Percentiles rank a stretch among this genome's conserved stretches.
Evolutionary conservation across 2,113 vertebrate genomes (phyloP).

Genomic region (Jaculus jaculus): DNA sequence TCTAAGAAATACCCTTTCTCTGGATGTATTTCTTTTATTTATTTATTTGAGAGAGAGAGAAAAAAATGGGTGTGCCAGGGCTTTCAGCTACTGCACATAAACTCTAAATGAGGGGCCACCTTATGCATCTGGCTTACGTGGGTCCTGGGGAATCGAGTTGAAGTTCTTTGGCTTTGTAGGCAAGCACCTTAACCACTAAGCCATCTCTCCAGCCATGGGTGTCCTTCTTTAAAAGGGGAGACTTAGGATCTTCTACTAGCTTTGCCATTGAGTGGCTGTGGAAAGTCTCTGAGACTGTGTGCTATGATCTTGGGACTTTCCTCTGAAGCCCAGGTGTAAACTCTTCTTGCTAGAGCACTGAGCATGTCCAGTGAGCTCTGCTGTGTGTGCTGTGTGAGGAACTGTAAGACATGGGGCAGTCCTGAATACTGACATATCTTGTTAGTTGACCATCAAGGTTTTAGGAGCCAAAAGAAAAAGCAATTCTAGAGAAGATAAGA

Average conservation of each 20-base stretch:
- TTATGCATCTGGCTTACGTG: too few relatives aligned
- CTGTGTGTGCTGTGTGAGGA: neutral
- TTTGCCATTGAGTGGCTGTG: neutral
- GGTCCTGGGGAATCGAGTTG: too few relatives aligned
- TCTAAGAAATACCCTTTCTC: neutral
- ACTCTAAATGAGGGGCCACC: too few relatives aligned
- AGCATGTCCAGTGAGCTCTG: neutral
- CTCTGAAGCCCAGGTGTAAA: neutral
- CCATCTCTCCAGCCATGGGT: too few relatives aligned
- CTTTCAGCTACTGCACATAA: too few relatives aligned
- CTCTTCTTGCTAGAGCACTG: neutral
- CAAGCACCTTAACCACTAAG: too few relatives aligned
- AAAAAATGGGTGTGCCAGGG: too few relatives aligned
- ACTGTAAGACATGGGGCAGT: fast-evolving
- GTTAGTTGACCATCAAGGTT: neutral
- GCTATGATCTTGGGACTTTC: neutral
- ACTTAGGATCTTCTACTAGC: neutral
- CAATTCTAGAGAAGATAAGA: neutral
- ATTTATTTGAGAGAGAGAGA: too few relatives aligned
- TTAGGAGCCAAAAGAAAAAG: neutral
- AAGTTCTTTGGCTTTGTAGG: too few relatives aligned
- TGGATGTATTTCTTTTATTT: too few relatives aligned
- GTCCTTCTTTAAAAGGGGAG: neutral
- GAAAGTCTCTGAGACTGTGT: neutral
- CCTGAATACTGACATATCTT: fast-evolving